Evolutionary conservation across 2,888 invertebrate genomes (phyloP).

Genomic region (Muschampia plurimacula): DNA sequence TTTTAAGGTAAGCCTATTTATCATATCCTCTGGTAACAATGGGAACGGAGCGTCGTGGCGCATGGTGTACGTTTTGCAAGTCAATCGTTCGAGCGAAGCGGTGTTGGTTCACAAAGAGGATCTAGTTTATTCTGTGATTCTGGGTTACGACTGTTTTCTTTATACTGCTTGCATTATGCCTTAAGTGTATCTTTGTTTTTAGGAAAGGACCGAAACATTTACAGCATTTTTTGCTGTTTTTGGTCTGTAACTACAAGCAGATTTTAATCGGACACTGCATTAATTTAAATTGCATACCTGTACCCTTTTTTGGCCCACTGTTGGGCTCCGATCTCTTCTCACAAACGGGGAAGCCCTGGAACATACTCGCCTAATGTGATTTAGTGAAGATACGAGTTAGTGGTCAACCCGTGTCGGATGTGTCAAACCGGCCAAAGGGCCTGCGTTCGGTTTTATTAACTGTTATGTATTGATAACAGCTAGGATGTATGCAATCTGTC

Average conservation of each 20-base stretch:
- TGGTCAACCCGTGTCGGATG: too few species aligned
- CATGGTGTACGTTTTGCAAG: conserved; percentile 34
- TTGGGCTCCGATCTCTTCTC: too few species aligned
- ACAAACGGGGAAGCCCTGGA: too few species aligned
- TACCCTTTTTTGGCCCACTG: too few species aligned
- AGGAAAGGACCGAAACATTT: not conserved
- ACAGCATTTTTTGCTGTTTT: not conserved
- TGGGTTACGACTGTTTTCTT: conserved; percentile 12
- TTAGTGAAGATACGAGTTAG: too few species aligned
- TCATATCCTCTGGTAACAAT: conserved; percentile 23
- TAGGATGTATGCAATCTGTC: too few species aligned
- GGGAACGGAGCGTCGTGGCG: conserved; percentile 14
- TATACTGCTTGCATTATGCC: conserved; percentile 1
- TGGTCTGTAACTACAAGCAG: not conserved
- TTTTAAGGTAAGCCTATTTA: conserved; percentile 29
- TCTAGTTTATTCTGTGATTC: conserved; percentile 33
- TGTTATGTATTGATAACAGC: too few species aligned
- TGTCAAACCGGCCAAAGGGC: too few species aligned
- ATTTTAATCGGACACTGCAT: not conserved
- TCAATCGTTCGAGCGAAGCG: conserved; percentile 32
- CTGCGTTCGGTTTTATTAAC: too few species aligned
- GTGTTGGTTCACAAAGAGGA: conserved; percentile 34
- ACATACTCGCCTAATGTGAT: too few species aligned
- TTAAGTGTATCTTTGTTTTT: not conserved
- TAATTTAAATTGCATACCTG: too few species aligned